Percentiles rank a stretch among this genome's conserved stretches.
Evolutionary conservation across 2,888 invertebrate genomes (phyloP).

Genomic region (Lithophane leautieri): DNA sequence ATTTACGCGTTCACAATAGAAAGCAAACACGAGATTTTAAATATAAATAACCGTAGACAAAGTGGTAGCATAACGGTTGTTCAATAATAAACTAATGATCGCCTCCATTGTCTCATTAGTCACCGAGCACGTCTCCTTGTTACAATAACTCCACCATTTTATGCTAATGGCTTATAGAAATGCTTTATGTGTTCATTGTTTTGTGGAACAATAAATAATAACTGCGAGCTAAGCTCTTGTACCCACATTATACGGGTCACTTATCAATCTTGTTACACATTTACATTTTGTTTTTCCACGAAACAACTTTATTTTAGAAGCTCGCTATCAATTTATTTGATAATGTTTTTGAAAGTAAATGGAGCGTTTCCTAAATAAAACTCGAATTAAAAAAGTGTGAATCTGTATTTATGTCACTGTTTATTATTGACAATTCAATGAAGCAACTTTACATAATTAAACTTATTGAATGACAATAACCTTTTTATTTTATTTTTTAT

Average conservation of each 20-base stretch:
- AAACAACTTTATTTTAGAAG: constrained; percentile 58
- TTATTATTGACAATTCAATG: constrained; percentile 13
- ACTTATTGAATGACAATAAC: background rate
- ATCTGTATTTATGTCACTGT: constrained; percentile 33
- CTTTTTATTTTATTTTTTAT: background rate
- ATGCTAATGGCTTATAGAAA: constrained; percentile 86
- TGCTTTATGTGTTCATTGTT: constrained; percentile 88
- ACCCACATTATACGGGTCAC: constrained; percentile 60
- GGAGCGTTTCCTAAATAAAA: constrained; percentile 32
- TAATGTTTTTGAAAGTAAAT: constrained; percentile 48
- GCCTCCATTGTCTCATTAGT: constrained; percentile 70
- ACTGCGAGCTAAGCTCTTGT: constrained; percentile 69
- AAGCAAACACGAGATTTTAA: constrained; percentile 56
- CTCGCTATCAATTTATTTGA: constrained; percentile 55
- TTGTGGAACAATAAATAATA: constrained; percentile 83
- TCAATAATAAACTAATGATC: constrained; percentile 60
- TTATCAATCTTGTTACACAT: constrained; percentile 64
- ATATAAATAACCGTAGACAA: constrained; percentile 60
- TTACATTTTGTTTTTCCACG: constrained; percentile 72
- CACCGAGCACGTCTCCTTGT: constrained; percentile 65
- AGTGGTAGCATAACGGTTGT: constrained; percentile 52
- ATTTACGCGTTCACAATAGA: constrained; percentile 60
- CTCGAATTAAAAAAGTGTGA: constrained; percentile 29
- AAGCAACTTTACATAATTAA: background rate
- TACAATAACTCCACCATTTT: constrained; percentile 77